phyloP scores from a whole-genome alignment of 2,113 vertebrate species.

The Mobula hypostoma region DNA sequence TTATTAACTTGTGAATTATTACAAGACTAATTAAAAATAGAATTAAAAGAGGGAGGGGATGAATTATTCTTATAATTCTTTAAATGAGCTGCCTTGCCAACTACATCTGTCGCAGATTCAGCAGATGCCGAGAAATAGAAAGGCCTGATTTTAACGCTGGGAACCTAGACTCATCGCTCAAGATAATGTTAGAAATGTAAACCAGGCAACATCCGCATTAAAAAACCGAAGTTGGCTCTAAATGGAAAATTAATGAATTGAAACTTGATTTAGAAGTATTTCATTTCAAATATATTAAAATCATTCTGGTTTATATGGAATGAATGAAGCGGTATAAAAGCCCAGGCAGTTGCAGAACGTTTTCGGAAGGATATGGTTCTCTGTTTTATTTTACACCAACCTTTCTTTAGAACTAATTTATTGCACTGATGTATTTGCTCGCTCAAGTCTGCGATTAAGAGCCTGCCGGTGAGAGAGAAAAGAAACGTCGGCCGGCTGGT shows the following conservation, averaged over 20 bases:
- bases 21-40: not conserved
- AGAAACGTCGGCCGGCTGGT: not conserved
- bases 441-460: not conserved
- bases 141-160: not conserved
- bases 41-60: not conserved
- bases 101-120: not conserved
- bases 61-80: not conserved
- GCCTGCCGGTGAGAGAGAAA: not conserved
- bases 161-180: not conserved
- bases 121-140: not conserved
- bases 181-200: not conserved
- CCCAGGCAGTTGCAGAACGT: not conserved
- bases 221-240: not conserved
- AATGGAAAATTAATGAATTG: not conserved
- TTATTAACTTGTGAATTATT: constrained; percentile 20
- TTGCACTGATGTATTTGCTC: not conserved
- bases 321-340: not conserved
- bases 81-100: not conserved
- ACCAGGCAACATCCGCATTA: no score
- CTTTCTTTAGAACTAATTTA: not conserved
- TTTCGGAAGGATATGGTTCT: not conserved
- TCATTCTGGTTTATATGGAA: not conserved
- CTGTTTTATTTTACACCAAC: not conserved
- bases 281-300: not conserved
- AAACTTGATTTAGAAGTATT: not conserved